Base-by-base conservation (phyloP, 2,113 vertebrate species). In the Anser brachyrhynchus region DNA sequence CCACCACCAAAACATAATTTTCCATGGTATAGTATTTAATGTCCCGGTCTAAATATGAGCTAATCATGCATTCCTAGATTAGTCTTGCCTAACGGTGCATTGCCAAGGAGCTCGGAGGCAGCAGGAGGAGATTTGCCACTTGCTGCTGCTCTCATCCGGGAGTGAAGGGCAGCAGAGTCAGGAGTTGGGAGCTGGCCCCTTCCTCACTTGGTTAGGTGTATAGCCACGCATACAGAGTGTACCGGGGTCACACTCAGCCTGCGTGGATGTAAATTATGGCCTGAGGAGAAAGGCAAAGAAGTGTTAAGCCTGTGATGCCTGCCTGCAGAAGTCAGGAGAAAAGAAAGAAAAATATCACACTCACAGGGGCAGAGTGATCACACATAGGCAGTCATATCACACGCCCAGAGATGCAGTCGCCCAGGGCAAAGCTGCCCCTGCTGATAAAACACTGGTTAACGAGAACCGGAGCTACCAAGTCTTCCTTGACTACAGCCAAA, bases 181-280 rank as follows among this genome's bases (percentile, higher is more conserved):
- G 59, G 35, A 58, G 6, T 1, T 33, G 12, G 41, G 41, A 82
- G 76, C 29, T 54, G 62, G 33, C 49, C 41, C 26, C 70, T 83
- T 65, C 28, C 25, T 70, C 2, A 1, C n/a, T 72, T 58, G 1
- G 0, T 72, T 82, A 64, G 33, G 65, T 0, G 0, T 59, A 74
- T 7, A 37, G 5, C 12, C 29, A 14, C 35, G 18, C 10, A 49
- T 44, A 4, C 7, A 69, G 58, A 58, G 28, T 4, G 9, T 41
- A 41, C n/a, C 70, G 37, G 46, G 33, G 28, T 35, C 65, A 62
- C 20, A 13, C 10, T n/a, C 71, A 61, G 74, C 62, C 49, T 92
- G 35, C 44, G 2, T 2, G 59, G 69, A 3, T 44, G 9, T 31
- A 21, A 22, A 0, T 69, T n/a, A 22, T 0, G 0, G 59, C 25